A percentile compares a stretch with the other conserved stretches of the same genome.
Conservation (phyloP, 2,113 vertebrate species). For the Zeus faber region DNA sequence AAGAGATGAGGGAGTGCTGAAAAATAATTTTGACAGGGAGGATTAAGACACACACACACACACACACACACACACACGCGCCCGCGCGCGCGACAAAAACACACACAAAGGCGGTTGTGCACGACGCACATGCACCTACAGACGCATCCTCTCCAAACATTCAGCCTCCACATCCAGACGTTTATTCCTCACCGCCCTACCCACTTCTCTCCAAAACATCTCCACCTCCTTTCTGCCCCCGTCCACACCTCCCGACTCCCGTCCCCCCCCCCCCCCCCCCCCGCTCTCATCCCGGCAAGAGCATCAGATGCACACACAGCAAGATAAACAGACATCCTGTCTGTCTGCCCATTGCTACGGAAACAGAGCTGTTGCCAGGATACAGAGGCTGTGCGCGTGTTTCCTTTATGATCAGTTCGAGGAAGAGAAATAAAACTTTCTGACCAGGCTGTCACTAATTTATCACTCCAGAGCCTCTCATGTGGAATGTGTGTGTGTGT, state of each 20-base stretch:
- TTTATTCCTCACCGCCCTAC: background rate
- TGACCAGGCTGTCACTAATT: slow-evolving; percentile 52
- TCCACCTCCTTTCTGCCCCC: background rate
- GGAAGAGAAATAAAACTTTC: slow-evolving; percentile 49
- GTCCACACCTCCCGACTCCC: background rate
- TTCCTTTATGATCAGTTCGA: slow-evolving; percentile 58
- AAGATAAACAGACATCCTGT: slow-evolving; percentile 40
- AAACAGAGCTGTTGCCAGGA: slow-evolving; percentile 60
- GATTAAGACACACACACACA: slow-evolving; percentile 54
- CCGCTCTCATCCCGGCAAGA: background rate
- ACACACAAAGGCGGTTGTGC: slow-evolving; percentile 3
- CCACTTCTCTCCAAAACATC: slow-evolving; percentile 1
- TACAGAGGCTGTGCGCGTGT: slow-evolving; percentile 47
- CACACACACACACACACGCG: background rate
- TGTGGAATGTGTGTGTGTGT: slow-evolving; percentile 7
- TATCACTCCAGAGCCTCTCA: slow-evolving; percentile 26
- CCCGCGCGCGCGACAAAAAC: slow-evolving; percentile 12
- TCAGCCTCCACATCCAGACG: background rate
- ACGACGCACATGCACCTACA: background rate
- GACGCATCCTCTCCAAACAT: background rate
- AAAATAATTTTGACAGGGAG: slow-evolving; percentile 72
- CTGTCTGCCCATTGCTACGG: slow-evolving; percentile 41
- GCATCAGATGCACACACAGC: background rate
- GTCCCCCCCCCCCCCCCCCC: background rate
- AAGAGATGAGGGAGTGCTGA: slow-evolving; percentile 67